A percentile compares a stretch with the other conserved stretches of the same genome.
These are phyloP conservation scores for Tachystola acroxantha DNA, from an alignment of 2,888 invertebrate species.

Conservation along the genomic window DNA sequence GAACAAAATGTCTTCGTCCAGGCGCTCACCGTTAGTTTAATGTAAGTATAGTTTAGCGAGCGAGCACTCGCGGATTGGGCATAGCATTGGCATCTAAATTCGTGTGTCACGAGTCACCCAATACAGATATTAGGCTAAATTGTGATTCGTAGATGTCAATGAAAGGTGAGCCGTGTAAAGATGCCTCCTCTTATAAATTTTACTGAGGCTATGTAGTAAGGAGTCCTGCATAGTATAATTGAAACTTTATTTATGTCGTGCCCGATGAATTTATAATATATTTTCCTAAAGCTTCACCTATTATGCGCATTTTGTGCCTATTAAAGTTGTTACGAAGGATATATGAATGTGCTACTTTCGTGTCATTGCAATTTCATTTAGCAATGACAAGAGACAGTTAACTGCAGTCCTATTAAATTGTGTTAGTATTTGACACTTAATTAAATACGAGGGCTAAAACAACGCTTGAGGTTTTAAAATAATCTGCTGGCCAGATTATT, in stretches of 20 bases:
- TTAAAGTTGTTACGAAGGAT: conserved; percentile 53
- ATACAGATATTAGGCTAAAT: conserved; percentile 47
- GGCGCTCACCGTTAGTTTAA: conserved; percentile 46
- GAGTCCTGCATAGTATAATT: conserved; percentile 50
- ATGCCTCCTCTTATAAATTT: conserved; percentile 44
- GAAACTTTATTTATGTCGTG: conserved; percentile 53
- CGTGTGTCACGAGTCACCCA: conserved; percentile 51
- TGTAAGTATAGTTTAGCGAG: conserved; percentile 53
- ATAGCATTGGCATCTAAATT: conserved; percentile 43
- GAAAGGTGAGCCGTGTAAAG: conserved; percentile 25
- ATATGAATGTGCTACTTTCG: conserved; percentile 45
- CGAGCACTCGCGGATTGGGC: conserved; percentile 30
- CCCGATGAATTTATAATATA: conserved; percentile 50
- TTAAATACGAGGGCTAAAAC: conserved; percentile 17
- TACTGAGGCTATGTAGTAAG: conserved; percentile 46
- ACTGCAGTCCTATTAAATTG: conserved; percentile 53
- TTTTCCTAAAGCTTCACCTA: conserved; percentile 63
- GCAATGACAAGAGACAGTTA: conserved; percentile 40
- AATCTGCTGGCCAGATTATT: conserved; percentile 43
- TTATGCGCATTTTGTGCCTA: conserved; percentile 60
- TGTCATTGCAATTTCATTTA: conserved; percentile 54
- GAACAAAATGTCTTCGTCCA: conserved; percentile 48
- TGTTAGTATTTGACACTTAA: conserved; percentile 18
- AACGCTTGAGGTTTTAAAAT: conserved; percentile 18
- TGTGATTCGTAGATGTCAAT: conserved; percentile 44